Conservation (phyloP, 2,797 vertebrate genomes). For the Myotis pilosus region DNA sequence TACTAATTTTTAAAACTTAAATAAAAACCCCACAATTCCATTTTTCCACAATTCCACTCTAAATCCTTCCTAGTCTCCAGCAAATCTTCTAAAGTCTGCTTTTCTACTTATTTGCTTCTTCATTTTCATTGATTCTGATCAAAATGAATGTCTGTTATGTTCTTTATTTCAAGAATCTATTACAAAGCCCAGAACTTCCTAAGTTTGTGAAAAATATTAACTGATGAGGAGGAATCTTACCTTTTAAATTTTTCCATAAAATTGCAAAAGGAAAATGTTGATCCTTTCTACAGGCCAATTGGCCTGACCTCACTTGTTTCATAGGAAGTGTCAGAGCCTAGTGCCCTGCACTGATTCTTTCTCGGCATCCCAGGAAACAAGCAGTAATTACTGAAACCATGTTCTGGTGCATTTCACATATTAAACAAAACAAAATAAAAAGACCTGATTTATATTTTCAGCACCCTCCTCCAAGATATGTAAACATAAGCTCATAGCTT, state of each 20-base stretch:
- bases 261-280: background rate
- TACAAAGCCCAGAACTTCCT: background rate
- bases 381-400: background rate
- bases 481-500: background rate
- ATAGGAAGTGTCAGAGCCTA: background rate
- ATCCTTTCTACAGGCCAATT: background rate
- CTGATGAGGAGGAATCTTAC: background rate
- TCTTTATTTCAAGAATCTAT: background rate
- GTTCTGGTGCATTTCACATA: background rate
- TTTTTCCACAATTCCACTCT: background rate
- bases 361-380: background rate
- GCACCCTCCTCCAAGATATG: background rate
- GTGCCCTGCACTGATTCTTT: background rate
- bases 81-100: background rate
- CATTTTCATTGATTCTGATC: background rate
- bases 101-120: constrained; percentile 9
- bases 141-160: background rate
- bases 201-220: constrained; percentile 12
- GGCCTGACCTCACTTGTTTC: background rate
- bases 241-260: constrained; percentile 32
- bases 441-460: background rate
- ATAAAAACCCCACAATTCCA: background rate
- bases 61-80: background rate
- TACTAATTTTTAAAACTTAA: background rate
- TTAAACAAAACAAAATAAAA: background rate